A percentile compares a stretch with the other conserved stretches of the same genome.
phyloP scores from a whole-genome alignment of 92 coral and sea anemone genomes.

The Metridium senile region DNA sequence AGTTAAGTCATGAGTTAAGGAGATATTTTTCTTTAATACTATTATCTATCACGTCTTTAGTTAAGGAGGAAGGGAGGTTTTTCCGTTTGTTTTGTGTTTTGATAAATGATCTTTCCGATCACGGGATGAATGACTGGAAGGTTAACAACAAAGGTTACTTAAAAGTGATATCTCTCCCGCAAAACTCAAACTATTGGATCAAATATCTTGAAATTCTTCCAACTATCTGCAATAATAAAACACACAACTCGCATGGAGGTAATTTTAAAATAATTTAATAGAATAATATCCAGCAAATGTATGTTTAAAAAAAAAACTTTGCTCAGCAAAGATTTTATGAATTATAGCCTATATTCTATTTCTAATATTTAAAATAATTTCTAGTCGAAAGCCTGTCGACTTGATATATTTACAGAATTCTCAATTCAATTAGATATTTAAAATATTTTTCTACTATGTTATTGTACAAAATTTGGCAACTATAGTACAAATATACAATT shows the following conservation, averaged over 20 bases:
- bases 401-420: not conserved
- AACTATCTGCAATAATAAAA: not conserved
- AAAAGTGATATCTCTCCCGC: not conserved
- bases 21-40: too few species aligned
- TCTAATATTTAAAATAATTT: not conserved
- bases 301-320: not conserved
- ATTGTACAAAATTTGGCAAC: not conserved
- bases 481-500: slow-evolving; percentile 5
- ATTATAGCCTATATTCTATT: not conserved
- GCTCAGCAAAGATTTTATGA: slow-evolving; percentile 9
- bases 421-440: not conserved
- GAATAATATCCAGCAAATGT: too few species aligned
- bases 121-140: not conserved
- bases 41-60: not conserved
- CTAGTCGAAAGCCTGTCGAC: slow-evolving; percentile 20
- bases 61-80: not conserved
- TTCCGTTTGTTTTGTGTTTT: not conserved
- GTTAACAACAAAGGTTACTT: not conserved
- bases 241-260: not conserved
- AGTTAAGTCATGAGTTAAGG: too few species aligned
- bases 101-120: too few species aligned
- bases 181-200: not conserved
- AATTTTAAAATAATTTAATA: too few species aligned
- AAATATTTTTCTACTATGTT: not conserved
- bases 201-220: not conserved